Conservation (phyloP, 2,888 invertebrate genomes). For the Ichneumoninae sp. region DNA sequence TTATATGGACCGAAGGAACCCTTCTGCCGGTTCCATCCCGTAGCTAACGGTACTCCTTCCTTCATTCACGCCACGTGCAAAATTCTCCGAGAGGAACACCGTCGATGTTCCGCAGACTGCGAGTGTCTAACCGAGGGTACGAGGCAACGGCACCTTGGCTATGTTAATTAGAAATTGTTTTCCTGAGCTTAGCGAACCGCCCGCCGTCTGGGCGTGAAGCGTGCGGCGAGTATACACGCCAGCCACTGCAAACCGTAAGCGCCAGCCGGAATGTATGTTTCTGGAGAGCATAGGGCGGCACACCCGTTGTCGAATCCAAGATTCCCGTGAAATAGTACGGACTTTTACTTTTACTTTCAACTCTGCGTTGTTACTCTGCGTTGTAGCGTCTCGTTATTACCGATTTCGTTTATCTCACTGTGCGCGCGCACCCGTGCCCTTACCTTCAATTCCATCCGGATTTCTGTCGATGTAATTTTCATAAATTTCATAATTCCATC, state of each 20-base stretch:
- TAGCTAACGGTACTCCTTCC: slow-evolving; percentile 7
- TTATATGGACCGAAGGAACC: slow-evolving; percentile 53
- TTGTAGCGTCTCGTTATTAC: slow-evolving; percentile 9
- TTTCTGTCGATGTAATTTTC: neutral
- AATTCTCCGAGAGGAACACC: slow-evolving; percentile 29
- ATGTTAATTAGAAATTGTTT: slow-evolving; percentile 66
- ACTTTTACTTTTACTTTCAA: neutral
- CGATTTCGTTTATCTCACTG: neutral
- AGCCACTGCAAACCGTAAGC: slow-evolving; percentile 16
- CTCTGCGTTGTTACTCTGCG: slow-evolving; percentile 1
- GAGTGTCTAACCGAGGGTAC: slow-evolving; percentile 59
- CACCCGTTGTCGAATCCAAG: slow-evolving; percentile 20
- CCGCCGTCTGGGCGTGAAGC: slow-evolving; percentile 29
- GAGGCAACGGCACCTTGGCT: slow-evolving; percentile 56
- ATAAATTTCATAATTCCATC: neutral
- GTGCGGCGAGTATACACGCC: neutral
- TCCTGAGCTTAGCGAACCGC: slow-evolving; percentile 47
- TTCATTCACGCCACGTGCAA: slow-evolving; percentile 57
- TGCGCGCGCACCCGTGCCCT: neutral
- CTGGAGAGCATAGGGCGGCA: neutral
- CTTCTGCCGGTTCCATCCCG: slow-evolving; percentile 14
- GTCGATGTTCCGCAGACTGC: slow-evolving; percentile 22
- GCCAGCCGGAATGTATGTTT: slow-evolving; percentile 21
- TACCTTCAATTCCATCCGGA: neutral
- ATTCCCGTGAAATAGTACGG: neutral